Evolutionary conservation across 2,888 invertebrate genomes (phyloP).

Genomic region (Cantharis lateralis): DNA sequence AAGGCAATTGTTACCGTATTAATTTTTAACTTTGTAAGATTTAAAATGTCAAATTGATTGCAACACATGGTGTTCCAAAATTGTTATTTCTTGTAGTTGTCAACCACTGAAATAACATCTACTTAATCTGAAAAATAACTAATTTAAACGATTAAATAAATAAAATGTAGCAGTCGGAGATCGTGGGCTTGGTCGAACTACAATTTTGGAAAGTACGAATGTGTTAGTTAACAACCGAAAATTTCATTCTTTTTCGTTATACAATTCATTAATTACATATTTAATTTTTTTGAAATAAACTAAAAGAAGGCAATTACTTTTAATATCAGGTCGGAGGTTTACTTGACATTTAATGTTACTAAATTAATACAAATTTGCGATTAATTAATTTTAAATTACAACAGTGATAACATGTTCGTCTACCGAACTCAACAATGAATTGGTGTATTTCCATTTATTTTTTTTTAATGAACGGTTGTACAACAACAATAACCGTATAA

Average conservation of each 20-base stretch:
- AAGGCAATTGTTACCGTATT: conserved; percentile 27
- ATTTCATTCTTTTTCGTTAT: not conserved
- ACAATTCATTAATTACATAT: not conserved
- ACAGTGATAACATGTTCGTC: not conserved
- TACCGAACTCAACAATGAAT: not conserved
- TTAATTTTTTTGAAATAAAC: not conserved
- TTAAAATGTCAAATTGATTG: conserved; percentile 34
- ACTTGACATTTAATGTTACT: not conserved
- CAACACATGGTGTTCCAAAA: conserved; percentile 29
- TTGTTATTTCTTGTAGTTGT: conserved; percentile 28
- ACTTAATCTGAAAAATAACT: conserved; percentile 28
- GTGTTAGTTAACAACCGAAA: not conserved
- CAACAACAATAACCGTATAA: conserved; percentile 13
- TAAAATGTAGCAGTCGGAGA: conserved; percentile 24
- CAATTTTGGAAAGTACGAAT: conserved; percentile 23
- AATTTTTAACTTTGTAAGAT: conserved; percentile 15
- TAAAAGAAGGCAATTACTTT: not conserved
- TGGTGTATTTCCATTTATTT: conserved; percentile 11
- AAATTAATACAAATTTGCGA: not conserved
- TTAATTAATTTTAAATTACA: not conserved
- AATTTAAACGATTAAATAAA: conserved; percentile 31
- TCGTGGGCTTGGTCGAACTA: conserved; percentile 22
- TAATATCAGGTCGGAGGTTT: not conserved
- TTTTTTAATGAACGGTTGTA: not conserved
- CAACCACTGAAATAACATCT: conserved; percentile 20